phyloP scores from a whole-genome alignment of 2,888 invertebrate genomes.

The Cataglyphis altisquamis region DNA sequence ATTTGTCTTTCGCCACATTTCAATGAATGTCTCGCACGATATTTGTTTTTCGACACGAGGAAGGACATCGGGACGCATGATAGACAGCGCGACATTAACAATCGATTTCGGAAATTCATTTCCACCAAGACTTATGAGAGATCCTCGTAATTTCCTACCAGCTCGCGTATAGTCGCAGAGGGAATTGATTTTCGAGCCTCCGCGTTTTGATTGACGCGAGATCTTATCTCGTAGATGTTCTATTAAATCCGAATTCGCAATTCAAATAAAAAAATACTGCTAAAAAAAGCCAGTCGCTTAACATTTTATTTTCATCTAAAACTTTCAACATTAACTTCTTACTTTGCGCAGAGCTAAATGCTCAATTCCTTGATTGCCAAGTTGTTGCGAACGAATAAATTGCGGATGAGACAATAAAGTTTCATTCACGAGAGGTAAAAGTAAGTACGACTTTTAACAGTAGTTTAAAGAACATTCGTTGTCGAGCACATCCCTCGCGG shows the following conservation, averaged over 20 bases:
- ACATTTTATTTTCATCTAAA: conserved; percentile 33
- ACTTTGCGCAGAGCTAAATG: conserved; percentile 13
- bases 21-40: conserved; percentile 37
- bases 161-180: not conserved
- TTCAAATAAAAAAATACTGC: not conserved
- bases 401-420: conserved; percentile 63
- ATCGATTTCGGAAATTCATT: conserved; percentile 51
- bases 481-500: conserved; percentile 69
- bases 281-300: conserved; percentile 8
- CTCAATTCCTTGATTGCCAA: conserved; percentile 32
- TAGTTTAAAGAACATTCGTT: conserved; percentile 64
- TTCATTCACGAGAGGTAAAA: conserved; percentile 64
- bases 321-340: conserved; percentile 43
- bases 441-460: conserved; percentile 49
- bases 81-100: conserved; percentile 51
- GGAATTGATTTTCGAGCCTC: conserved; percentile 7
- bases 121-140: conserved; percentile 36
- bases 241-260: not conserved
- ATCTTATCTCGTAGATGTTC: not conserved
- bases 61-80: conserved; percentile 38
- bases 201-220: conserved; percentile 19
- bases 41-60: conserved; percentile 44
- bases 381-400: conserved; percentile 65
- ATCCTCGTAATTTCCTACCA: conserved; percentile 41
- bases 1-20: conserved; percentile 48